phyloP scores from a whole-genome alignment of 2,113 vertebrate species.

The Onychorhynchus coronatus region DNA sequence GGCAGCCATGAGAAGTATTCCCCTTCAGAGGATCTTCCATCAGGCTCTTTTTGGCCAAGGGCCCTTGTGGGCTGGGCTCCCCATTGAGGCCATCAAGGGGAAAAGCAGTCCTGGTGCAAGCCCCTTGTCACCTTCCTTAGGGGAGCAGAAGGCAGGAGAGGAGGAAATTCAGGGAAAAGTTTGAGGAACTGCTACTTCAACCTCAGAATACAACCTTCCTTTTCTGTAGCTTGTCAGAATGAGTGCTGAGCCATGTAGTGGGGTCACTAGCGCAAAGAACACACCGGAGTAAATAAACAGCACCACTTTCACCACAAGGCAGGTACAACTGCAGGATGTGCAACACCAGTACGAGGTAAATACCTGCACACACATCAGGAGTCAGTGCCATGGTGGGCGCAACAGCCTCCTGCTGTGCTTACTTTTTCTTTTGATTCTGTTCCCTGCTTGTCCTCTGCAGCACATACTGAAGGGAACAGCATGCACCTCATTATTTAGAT shows the following conservation, averaged over 20 bases:
- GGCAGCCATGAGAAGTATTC: not conserved
- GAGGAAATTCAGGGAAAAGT: not conserved
- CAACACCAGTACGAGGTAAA: rapidly evolving
- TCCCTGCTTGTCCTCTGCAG: not conserved
- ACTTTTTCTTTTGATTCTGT: not conserved
- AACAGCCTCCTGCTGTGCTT: not conserved
- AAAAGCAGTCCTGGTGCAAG: not conserved
- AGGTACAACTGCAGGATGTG: not conserved
- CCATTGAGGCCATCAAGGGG: not conserved
- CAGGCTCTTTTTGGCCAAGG: not conserved
- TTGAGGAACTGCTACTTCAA: not conserved
- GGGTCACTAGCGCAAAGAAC: not conserved
- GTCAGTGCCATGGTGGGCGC: not conserved
- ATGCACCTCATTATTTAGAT: not conserved
- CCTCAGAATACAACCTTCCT: not conserved
- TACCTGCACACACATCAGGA: not conserved
- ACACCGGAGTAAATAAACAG: not conserved
- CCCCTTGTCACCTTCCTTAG: not conserved
- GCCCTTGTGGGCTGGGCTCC: not conserved
- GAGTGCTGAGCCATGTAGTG: not conserved
- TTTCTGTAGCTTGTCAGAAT: not conserved
- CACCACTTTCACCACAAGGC: not conserved
- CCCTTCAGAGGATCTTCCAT: not conserved
- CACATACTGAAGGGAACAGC: not conserved
- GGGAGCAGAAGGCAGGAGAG: not conserved